These are phyloP conservation scores for Psittacula echo DNA, from an alignment of 2,797 vertebrate genomes.

Conservation along the genomic window DNA sequence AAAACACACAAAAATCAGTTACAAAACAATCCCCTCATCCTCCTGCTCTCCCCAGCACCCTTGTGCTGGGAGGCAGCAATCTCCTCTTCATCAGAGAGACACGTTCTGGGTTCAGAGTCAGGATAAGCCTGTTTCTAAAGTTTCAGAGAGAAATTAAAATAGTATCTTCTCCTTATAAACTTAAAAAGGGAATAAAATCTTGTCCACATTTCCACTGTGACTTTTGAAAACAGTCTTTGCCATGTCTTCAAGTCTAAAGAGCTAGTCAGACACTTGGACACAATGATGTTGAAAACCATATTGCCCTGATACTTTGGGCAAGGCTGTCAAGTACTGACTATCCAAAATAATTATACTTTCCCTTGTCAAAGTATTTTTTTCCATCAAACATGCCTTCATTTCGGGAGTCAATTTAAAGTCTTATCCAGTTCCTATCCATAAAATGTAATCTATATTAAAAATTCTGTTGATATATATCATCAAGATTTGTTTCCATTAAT, in stretches of 20 bases:
- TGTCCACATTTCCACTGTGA: background rate
- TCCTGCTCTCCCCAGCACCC: background rate
- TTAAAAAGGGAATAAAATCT: background rate
- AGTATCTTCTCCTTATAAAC: background rate
- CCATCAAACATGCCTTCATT: background rate
- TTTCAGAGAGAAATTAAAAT: background rate
- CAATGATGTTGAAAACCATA: background rate
- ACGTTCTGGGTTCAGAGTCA: rapidly evolving
- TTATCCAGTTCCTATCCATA: background rate
- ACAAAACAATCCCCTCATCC: background rate
- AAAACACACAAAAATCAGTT: background rate
- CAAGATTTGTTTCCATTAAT: background rate
- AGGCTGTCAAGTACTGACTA: background rate
- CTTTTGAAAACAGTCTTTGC: background rate
- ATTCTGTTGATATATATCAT: background rate
- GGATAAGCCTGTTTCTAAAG: background rate
- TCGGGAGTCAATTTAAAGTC: background rate
- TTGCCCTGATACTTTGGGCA: background rate
- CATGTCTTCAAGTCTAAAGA: background rate
- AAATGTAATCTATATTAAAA: background rate
- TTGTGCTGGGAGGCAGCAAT: background rate
- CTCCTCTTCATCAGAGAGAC: background rate
- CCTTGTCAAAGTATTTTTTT: background rate
- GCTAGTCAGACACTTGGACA: background rate
- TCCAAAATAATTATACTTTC: background rate